phyloP scores from a whole-genome alignment of 2,888 invertebrate genomes.

The Erebia ligea region DNA sequence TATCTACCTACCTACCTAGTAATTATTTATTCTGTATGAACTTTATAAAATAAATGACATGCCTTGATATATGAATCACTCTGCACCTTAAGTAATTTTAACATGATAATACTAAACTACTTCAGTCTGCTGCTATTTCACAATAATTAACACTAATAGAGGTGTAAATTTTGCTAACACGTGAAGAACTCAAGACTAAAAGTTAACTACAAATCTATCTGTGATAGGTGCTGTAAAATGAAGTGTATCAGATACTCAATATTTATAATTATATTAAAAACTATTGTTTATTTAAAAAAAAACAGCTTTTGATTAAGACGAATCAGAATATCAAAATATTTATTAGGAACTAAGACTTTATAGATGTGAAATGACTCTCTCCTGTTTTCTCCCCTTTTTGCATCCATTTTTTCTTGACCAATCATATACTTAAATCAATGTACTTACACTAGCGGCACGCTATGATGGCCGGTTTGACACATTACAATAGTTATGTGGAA shows the following conservation, averaged over 20 bases:
- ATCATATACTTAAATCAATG: no score
- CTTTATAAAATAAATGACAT: not conserved
- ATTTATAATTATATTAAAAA: not conserved
- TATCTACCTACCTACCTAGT: not conserved
- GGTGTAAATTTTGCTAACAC: conserved; percentile 30
- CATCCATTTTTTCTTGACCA: no score
- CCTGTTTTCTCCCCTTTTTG: no score
- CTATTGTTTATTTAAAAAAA: not conserved
- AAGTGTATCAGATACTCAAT: not conserved
- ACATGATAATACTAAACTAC: conserved; percentile 11
- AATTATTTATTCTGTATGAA: not conserved
- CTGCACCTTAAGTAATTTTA: conserved; percentile 1
- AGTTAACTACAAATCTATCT: not conserved
- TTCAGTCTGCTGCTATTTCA: conserved; percentile 27
- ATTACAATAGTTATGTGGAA: no score
- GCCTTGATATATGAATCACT: conserved; percentile 17
- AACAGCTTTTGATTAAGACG: not conserved
- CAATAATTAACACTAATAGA: conserved; percentile 30
- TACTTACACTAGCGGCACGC: no score
- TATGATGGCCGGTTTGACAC: no score
- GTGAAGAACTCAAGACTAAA: conserved; percentile 20
- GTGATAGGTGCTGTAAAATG: not conserved
- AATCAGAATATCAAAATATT: no score
- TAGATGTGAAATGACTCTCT: no score
- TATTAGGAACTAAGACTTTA: no score